Base-by-base conservation (phyloP, 2,888 invertebrate genomes). In the Amaurobius ferox region DNA sequence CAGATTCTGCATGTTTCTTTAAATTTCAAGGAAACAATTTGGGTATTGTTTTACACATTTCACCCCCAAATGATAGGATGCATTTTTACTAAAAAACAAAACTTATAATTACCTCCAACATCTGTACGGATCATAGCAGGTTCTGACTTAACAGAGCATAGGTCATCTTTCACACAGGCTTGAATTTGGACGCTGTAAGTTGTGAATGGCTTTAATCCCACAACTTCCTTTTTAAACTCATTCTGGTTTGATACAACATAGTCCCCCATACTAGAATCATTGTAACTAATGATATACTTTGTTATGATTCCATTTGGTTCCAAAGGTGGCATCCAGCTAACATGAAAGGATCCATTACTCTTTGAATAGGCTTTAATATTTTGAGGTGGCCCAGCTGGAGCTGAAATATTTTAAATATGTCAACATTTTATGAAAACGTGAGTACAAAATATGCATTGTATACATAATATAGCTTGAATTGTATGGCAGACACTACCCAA, bases 251-350 rank as follows among this genome's bases (percentile, higher is more conserved):
- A 44, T 39, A 32, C 78, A 48, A 28, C 39, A 30, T 1, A 1
- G 26, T 44, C n/a, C 30, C 29, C 44, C 9, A 39, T 28, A 23
- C 11, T 44, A 23, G 55, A 55, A 16, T 55, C 76, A 79, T 88
- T 88, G 55, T 72, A 72, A 7, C 61, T 28, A 19, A 88, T 39
- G 26, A 40, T 55, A 71, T 88, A 87, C n/a, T 79, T 67, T 29
- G 86, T 78, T 32, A 88, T 76, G 13, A 68, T 67, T 39, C 88
- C 88, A 67, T 88, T 88, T 9, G 83, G 79, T 35, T 83, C 64
- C 7, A 39, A 13, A 13, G 88, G 88, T 11, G 81, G 79, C 1
- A 11, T 55, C 88, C 88, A 88, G 13, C 23, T 67, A 7, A 88
- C n/a, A 9, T 5, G 7, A 16, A 88, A 40, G 7, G 79, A 23